Evolutionary conservation across 2,113 vertebrate species (phyloP).

Genomic region (Pomatorhinus ruficollis): DNA sequence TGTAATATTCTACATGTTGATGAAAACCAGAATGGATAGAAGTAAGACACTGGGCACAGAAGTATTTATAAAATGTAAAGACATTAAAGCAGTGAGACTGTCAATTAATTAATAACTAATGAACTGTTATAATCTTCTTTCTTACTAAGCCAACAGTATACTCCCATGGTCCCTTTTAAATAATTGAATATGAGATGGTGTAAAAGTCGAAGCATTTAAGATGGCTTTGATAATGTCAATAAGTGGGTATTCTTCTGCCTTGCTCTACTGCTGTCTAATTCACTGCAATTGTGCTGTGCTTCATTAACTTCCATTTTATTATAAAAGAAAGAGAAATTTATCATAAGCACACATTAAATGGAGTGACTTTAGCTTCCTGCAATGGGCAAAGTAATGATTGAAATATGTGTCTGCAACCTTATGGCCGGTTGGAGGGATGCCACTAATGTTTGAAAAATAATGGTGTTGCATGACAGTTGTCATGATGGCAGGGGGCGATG

Average conservation of each 20-base stretch:
- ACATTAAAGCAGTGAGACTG: not conserved
- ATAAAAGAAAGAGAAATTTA: not conserved
- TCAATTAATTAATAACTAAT: not conserved
- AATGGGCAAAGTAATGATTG: not conserved
- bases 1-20: not conserved
- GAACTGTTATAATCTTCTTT: not conserved
- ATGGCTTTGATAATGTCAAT: not conserved
- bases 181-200: conserved; percentile 10
- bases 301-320: conserved; percentile 36
- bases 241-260: not conserved
- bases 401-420: conserved; percentile 3
- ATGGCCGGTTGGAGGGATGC: not conserved
- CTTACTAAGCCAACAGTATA: not conserved
- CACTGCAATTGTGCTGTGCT: not conserved
- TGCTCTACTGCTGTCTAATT: not conserved
- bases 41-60: not conserved
- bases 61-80: not conserved
- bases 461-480: not conserved
- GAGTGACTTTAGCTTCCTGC: not conserved
- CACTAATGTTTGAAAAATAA: not conserved
- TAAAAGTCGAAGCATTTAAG: not conserved
- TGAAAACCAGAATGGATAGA: not conserved
- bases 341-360: not conserved
- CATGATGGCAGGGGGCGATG: not conserved
- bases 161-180: not conserved